Evolutionary conservation across 1,140 invertebrate species (phyloP).

Genomic region (Eufriesea mexicana): DNA sequence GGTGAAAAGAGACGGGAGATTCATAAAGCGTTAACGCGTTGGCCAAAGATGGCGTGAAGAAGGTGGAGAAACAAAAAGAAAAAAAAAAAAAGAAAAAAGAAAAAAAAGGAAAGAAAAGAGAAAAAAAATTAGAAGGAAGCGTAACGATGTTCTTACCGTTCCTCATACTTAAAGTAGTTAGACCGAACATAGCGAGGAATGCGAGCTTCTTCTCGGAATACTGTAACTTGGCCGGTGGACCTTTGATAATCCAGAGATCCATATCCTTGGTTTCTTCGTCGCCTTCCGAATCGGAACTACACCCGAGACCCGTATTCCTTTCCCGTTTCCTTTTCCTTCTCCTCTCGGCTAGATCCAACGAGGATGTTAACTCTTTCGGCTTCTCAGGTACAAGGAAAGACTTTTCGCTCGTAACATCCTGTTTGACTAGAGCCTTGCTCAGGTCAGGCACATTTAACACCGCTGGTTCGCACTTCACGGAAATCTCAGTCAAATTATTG

Average conservation of each 20-base stretch:
- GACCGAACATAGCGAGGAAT: conserved; percentile 81
- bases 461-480: conserved; percentile 73
- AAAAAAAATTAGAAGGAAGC: too few relatives aligned
- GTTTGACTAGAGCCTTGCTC: conserved; percentile 72
- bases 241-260: conserved; percentile 81
- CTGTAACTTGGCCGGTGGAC: conserved; percentile 80
- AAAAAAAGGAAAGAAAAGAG: neutral
- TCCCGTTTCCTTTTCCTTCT: conserved; percentile 75
- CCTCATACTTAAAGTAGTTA: conserved; percentile 79
- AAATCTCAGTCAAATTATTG: conserved; percentile 75
- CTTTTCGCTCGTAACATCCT: conserved; percentile 55
- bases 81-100: neutral
- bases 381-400: conserved; percentile 68
- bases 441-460: conserved; percentile 80
- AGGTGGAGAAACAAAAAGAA: fast-evolving
- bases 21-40: neutral
- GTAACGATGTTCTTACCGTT: conserved; percentile 73
- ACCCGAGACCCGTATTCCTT: conserved; percentile 59
- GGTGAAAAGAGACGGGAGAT: neutral
- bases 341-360: conserved; percentile 78
- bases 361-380: conserved; percentile 73
- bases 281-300: conserved; percentile 78
- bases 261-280: conserved; percentile 75
- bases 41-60: too few relatives aligned
- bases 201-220: conserved; percentile 79